These are phyloP conservation scores for Rhingia rostrata DNA, from an alignment of 2,888 invertebrate genomes.

Conservation along the genomic window DNA sequence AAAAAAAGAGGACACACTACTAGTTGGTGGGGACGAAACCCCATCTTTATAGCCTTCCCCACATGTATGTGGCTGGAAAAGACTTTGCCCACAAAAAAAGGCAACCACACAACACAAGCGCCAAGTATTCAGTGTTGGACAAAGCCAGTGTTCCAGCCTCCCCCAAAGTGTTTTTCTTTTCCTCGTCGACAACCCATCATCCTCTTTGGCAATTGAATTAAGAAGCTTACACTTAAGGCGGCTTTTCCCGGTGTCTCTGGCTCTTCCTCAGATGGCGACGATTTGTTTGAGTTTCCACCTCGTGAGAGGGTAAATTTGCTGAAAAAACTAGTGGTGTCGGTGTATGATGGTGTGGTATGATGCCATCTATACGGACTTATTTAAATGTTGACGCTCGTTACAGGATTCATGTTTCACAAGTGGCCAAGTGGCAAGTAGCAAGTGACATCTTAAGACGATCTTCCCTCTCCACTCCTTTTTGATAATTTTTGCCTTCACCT, in stretches of 20 bases:
- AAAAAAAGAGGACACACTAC: constrained; percentile 30
- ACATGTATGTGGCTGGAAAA: constrained; percentile 48
- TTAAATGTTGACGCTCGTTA: constrained; percentile 63
- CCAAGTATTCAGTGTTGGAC: constrained; percentile 23
- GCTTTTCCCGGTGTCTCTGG: constrained; percentile 46
- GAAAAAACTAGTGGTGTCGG: constrained; percentile 38
- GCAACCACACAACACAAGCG: constrained; percentile 1
- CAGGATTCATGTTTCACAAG: constrained; percentile 42
- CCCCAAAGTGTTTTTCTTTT: constrained; percentile 29
- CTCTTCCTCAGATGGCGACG: not conserved
- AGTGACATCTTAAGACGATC: constrained; percentile 43
- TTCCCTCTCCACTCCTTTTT: constrained; percentile 29
- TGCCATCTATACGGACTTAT: constrained; percentile 18
- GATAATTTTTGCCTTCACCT: constrained; percentile 26
- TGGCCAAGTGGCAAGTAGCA: constrained; percentile 12
- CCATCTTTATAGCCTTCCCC: not conserved
- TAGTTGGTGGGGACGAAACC: constrained; percentile 33
- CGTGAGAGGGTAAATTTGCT: constrained; percentile 66
- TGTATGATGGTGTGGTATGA: not conserved
- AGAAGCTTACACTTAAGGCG: constrained; percentile 71
- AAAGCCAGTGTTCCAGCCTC: constrained; percentile 14
- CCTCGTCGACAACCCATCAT: constrained; percentile 32
- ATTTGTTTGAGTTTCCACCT: constrained; percentile 72
- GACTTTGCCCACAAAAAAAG: constrained; percentile 31
- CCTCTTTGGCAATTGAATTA: constrained; percentile 71